phyloP scores from a whole-genome alignment of 1,140 invertebrate genomes.

The Drosophila nigrodunni region DNA sequence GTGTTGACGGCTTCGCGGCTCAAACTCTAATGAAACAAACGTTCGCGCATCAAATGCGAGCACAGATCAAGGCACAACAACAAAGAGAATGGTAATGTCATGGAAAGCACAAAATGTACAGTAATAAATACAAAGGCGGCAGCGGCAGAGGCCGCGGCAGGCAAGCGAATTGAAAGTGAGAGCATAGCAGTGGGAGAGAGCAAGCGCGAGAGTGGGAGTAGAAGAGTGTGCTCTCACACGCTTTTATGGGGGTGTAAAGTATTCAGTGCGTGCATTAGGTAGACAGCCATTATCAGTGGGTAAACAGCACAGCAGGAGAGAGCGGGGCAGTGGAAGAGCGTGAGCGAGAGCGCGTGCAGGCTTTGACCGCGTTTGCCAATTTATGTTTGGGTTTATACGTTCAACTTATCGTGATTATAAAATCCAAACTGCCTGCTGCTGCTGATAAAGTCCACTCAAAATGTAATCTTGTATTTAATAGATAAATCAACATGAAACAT shows the following conservation, averaged over 20 bases:
- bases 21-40: conserved; percentile 63
- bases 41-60: conserved; percentile 43
- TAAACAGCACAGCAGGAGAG: conserved; percentile 3
- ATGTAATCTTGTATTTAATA: not conserved
- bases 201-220: conserved; percentile 1
- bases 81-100: conserved; percentile 39
- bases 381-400: conserved; percentile 31
- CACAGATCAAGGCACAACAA: conserved; percentile 54
- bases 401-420: conserved; percentile 13
- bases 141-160: conserved; percentile 31
- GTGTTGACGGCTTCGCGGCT: conserved; percentile 60
- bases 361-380: conserved; percentile 15
- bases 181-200: conserved; percentile 36
- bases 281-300: conserved; percentile 41
- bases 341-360: conserved; percentile 9
- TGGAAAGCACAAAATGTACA: conserved; percentile 24
- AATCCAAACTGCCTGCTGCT: not conserved
- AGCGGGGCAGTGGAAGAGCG: not conserved
- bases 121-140: conserved; percentile 15
- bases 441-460: not conserved
- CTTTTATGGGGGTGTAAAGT: conserved; percentile 42
- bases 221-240: not conserved
- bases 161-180: conserved; percentile 68
- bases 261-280: conserved; percentile 44
- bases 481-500: conserved; percentile 17